A percentile compares a stretch with the other conserved stretches of the same genome.
phyloP scores from a whole-genome alignment of 2,113 vertebrate genomes.

The Herpetotheres cachinnans region DNA sequence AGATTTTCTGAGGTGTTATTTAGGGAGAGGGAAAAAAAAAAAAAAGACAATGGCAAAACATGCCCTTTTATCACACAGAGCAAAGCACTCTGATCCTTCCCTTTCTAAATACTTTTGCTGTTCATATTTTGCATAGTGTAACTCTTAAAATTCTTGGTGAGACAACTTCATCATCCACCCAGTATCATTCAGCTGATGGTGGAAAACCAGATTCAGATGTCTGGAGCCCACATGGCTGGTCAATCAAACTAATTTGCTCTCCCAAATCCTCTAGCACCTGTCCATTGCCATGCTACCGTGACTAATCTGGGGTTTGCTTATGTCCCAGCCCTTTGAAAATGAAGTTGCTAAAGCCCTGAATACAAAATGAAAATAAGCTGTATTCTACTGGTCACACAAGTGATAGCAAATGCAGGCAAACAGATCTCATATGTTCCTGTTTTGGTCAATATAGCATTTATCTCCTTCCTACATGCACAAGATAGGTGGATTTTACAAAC shows the following conservation, averaged over 20 bases:
- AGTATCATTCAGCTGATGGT: neutral
- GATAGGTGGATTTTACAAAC: neutral
- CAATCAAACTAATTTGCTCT: neutral
- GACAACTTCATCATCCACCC: neutral
- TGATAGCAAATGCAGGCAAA: neutral
- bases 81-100: neutral
- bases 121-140: neutral
- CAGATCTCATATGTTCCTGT: fast-evolving
- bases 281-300: neutral
- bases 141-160: neutral
- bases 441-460: neutral
- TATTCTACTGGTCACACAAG: neutral
- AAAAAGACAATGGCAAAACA: neutral
- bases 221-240: neutral
- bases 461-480: neutral
- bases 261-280: neutral
- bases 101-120: neutral
- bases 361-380: neutral
- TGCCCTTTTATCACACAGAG: neutral
- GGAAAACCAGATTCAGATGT: neutral
- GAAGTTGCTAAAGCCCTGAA: neutral
- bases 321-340: neutral
- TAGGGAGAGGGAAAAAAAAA: neutral
- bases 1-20: neutral
- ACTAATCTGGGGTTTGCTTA: neutral